Base-by-base conservation (phyloP, 2,888 invertebrate species). In the Autographa pulchrina region DNA sequence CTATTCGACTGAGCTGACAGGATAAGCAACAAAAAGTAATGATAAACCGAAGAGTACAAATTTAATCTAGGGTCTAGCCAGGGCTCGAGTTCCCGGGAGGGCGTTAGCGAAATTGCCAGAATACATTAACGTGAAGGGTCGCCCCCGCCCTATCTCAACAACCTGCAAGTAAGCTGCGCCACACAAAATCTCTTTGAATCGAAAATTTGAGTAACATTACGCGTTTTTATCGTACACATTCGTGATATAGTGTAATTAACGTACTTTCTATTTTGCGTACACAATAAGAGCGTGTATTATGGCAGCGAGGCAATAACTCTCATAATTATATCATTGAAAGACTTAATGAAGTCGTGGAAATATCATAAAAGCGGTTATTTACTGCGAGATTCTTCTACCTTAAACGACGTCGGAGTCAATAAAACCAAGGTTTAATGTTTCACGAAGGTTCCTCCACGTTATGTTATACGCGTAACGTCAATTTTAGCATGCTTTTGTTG, bases 71-170 rank as follows among this genome's bases (percentile, higher is more conserved):
- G 90, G 88, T 86, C 88, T 90, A 88, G 88, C 85, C 87, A 83
- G 85, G 86, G 86, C 86, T 84, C 86, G 82, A 77, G 87, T 84
- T 82, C 89, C 88, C 87, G 83, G 85, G 87, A 83, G 86, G 80
- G 86, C 89, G 88, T 88, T 89, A 85, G 91, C 86, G 88, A 91
- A 93, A 94, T 93, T 93, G 90, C 90, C 91, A 86, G 94, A 94
- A 94, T 94, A 93, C 91, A 94, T 94, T 93, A 94, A 89, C 86
- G 86, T 83, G 84, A 86, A 90, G 89, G 89, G 89, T 87, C 88
- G 85, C 88, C 82, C 82, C 81, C 88, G 90, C 91, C 92, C 93
- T 93, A 93, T 93, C 93, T 92, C 92, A 91, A 93, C 92, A 90
- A 87, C 89, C 88, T 88, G 90, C 87, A 86, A 84, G 90, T 92